Base-by-base conservation (phyloP, 64 coral and sea anemone genomes). In the Trachythela sp. region DNA sequence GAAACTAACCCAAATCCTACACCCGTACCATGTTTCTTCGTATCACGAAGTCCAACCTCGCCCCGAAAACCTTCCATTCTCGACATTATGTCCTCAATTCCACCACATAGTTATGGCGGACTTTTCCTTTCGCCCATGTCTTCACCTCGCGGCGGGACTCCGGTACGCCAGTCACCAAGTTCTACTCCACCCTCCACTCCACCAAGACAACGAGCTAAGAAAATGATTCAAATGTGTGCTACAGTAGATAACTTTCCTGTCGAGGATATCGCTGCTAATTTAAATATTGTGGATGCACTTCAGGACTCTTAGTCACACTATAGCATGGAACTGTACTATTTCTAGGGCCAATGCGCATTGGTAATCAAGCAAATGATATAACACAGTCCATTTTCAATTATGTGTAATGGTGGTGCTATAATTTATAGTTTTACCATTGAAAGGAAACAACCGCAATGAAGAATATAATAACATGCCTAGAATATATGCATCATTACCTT, bases 21-120 rank as follows among this genome's bases (percentile, higher is more conserved):
- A 41, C 93, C 93, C 5, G 41, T 94, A 24, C 33, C 40, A 39
- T 94, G 93, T 30, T 94, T 88, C 86, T 94, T 94, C 48, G 51
- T 94, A 24, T 91, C 43, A 31, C 87, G 86, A 84, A 94, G 93
- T 84, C 56, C 59, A 40, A 14, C 72, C 40, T 86, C 86, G 17
- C 76, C 60, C 34, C 67, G 64, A 33, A 75, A 80, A 49, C 48
- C 89, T 11, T 91, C 89, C 11, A 42, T 91, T 83, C 34, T 91
- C n/a, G 93, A 94, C 29, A 91, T 94, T 36, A 72, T 86, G 0
- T 90, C 93, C 4, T 94, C 93, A 11, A 86, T 91, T 36, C 89
- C 89, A 9, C 93, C 93, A 13, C 91, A 91, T 67, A 94, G 86
- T 72, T 85, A 91, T 40, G 90, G 93, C 38, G 90, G 75, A 39